Base-by-base conservation (phyloP, 1,140 invertebrate genomes). In the Pararge aegeria region DNA sequence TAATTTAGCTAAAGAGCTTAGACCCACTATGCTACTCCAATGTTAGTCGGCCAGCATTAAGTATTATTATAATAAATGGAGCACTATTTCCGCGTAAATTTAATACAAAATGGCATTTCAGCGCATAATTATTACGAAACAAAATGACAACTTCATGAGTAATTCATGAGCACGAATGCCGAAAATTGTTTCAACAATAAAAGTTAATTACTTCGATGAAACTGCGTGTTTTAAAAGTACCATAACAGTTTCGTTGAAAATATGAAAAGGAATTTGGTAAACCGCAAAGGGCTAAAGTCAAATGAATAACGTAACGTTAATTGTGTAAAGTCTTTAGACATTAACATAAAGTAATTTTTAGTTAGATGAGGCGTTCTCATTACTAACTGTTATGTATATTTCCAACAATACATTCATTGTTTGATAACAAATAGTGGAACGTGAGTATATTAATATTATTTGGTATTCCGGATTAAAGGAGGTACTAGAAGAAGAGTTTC, bases 291-390 rank as follows among this genome's bases (percentile, higher is more conserved):
- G 61, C 55, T 64, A 46, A 76, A 73, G 68, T 76, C 40, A 74
- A 83, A 83, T 78, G 66, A 75, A 34, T 29, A 58, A 75, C 82
- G 55, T 29, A 70, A 83, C 61, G 9, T 58, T 71, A 71, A 78
- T 82, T 79, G 59, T 80, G 78, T 77, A 55, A 58, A 80, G 78
- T 81, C 81, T 82, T 72, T 70, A 72, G 55, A 63, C 68, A 64
- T 77, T 78, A 67, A 77, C 78, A 80, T 75, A 37, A 73, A 61
- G 55, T 58, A 68, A 59, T 63, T 55, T 52, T 38, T 18, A 55
- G 21, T 44, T 66, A 74, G 62, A 68, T 64, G 59, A 61, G 48
- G 48, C 59, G 52, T 70, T 70, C 19, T 20, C 42, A 46, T 21
- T 21, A 20, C 5, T 16, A 19, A 19, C 40, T 19, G 12, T 21